Evolutionary conservation across 2,797 vertebrate genomes (phyloP).

Genomic region (Pyrocephalus nanus): DNA sequence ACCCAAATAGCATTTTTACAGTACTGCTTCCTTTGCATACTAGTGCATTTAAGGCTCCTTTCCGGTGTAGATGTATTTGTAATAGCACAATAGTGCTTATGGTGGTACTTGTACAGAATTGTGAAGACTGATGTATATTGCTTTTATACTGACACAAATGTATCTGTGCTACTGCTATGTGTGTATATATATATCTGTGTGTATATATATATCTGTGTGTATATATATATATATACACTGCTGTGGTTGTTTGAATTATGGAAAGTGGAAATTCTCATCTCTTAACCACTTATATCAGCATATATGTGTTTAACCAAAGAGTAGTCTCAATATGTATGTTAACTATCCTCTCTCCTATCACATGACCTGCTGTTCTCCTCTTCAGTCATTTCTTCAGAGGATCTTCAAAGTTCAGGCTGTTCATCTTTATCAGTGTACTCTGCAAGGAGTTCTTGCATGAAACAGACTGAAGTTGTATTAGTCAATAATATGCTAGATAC

Average conservation of each 20-base stretch:
- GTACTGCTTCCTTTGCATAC: not conserved
- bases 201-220: no score
- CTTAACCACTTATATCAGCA: not conserved
- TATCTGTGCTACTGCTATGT: not conserved
- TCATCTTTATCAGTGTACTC: not conserved
- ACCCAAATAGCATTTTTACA: not conserved
- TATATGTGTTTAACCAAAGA: not conserved
- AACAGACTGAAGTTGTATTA: not conserved
- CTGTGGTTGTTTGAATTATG: not conserved
- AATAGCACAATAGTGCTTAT: not conserved
- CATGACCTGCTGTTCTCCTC: not conserved
- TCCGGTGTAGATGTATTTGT: not conserved
- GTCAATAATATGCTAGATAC: not conserved
- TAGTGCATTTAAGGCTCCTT: not conserved
- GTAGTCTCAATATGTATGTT: not conserved
- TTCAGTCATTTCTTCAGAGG: not conserved
- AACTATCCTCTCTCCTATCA: not conserved
- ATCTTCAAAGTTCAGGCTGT: not conserved
- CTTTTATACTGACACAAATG: not conserved
- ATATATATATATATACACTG: no score
- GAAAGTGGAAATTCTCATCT: not conserved
- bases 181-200: no score
- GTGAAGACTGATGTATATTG: not conserved
- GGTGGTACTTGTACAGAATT: not conserved
- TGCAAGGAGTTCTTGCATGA: not conserved